A percentile compares a stretch with the other conserved stretches of the same genome.
Evolutionary conservation across 2,888 invertebrate genomes (phyloP).

Genomic region (Orgyia antiqua): DNA sequence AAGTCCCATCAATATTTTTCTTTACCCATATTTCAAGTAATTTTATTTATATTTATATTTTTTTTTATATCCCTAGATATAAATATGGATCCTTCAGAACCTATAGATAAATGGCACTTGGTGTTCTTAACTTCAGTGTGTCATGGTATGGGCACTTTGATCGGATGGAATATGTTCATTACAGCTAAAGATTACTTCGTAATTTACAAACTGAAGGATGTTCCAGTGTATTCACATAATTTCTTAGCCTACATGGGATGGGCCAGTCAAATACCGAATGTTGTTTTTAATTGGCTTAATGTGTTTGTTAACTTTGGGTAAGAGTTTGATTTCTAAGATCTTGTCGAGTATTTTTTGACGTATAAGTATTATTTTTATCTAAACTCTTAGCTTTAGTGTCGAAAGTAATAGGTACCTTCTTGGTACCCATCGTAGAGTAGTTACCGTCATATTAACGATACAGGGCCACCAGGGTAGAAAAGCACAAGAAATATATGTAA

Average conservation of each 20-base stretch:
- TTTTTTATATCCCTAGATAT: too few species aligned
- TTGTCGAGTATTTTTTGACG: not conserved
- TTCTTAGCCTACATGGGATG: constrained; percentile 93
- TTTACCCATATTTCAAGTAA: too few species aligned
- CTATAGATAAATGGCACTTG: constrained; percentile 86
- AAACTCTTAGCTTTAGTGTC: too few species aligned
- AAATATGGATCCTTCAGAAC: constrained; percentile 86
- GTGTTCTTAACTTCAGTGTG: constrained; percentile 93
- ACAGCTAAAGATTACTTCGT: constrained; percentile 96
- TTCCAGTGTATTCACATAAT: constrained; percentile 80
- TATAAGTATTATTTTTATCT: not conserved
- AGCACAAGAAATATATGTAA: too few species aligned
- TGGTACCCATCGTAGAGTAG: too few species aligned
- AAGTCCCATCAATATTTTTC: too few species aligned
- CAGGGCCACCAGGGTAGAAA: too few species aligned
- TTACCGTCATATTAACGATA: too few species aligned
- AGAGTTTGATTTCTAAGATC: constrained; percentile 40
- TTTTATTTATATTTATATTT: too few species aligned
- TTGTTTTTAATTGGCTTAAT: constrained; percentile 96
- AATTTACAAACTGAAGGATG: constrained; percentile 86
- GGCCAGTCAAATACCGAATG: constrained; percentile 95
- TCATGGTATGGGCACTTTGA: constrained; percentile 94
- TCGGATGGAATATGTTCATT: constrained; percentile 99
- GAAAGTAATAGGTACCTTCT: too few species aligned
- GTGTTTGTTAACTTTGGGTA: constrained; percentile 93